Evolutionary conservation across 2,888 invertebrate genomes (phyloP), one percentile per base, ranked within the genome.

Genomic region (Nasonovia ribisnigri): DNA sequence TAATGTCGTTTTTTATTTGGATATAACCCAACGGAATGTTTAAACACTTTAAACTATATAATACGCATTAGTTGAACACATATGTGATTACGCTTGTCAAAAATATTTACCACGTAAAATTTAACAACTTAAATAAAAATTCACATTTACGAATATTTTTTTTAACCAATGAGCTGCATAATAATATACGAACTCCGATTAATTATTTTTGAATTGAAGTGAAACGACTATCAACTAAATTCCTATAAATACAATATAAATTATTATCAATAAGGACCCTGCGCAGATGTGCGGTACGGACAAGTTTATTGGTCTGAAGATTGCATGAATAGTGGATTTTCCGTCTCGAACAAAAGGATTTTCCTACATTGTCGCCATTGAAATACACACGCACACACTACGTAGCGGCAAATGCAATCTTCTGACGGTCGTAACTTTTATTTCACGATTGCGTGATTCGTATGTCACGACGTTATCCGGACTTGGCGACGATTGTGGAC

Each of bases 1-100:
- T 36, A 77, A 77, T 67, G 46, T 90, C 48, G 3, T 42, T 36
- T 67, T 36, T 67, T 48, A 84, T 90, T 90, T 90, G 77, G 77
- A 84, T 26, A 29, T 13, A 20, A 29, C 77, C 90, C 90, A 90
- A 84, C n/a, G 8, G 20, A 46, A 89, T 24, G 24, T 67, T 48
- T n/a, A 24, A 48, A 48, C 77, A 11, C 11, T 67, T 48, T n/a
- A 24, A 48, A 48, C 77, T 36, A 77, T 36, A 36, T 77, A 77
- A 77, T 36, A 77, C 36, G 36, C 77, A 77, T 36, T 42, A 36
- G 77, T 42, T 3, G 8, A 77, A 36, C 8, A 77, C 36, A 20
- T 20, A 36, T 8, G 20, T 36, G 20, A 77, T 8, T 8, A 24
- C 16, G 8, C 36, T 6, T 26, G 42, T 48, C 48, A 42, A 54